phyloP scores from a whole-genome alignment of 2,797 vertebrate genomes.

The Microchirus variegatus region DNA sequence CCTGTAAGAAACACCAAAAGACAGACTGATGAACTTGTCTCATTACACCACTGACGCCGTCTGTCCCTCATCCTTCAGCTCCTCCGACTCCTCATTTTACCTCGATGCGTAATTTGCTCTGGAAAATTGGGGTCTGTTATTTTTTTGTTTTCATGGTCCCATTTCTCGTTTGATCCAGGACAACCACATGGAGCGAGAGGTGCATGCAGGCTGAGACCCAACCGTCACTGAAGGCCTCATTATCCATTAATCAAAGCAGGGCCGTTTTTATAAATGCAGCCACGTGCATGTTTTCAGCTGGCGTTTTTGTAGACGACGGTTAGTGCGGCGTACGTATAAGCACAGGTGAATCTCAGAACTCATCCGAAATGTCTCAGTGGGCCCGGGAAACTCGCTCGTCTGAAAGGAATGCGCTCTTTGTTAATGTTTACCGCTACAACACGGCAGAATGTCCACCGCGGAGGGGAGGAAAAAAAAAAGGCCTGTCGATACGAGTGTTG shows the following conservation, averaged over 20 bases:
- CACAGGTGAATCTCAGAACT: too few species aligned
- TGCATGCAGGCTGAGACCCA: neutral
- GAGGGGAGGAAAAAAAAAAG: too few species aligned
- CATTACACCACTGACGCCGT: too few species aligned
- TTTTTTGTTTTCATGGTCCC: slow-evolving; percentile 18
- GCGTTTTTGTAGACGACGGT: neutral
- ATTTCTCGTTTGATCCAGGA: neutral
- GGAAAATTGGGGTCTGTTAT: slow-evolving; percentile 32
- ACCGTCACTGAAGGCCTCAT: neutral
- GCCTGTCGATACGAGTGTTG: neutral
- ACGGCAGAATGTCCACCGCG: neutral
- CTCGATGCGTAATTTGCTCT: neutral
- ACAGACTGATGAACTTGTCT: neutral
- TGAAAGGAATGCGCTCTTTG: slow-evolving; percentile 1
- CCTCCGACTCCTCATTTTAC: neutral
- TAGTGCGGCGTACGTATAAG: too few species aligned
- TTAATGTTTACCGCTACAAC: neutral
- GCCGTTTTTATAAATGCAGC: neutral
- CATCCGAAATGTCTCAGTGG: too few species aligned
- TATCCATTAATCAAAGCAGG: neutral
- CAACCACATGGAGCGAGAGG: neutral
- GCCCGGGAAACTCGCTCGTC: neutral
- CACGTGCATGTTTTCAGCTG: neutral
- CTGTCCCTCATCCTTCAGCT: neutral
- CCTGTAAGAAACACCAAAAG: neutral